Evolutionary conservation across 2,797 vertebrate genomes (phyloP).

Genomic region (Sebastes itinus): DNA sequence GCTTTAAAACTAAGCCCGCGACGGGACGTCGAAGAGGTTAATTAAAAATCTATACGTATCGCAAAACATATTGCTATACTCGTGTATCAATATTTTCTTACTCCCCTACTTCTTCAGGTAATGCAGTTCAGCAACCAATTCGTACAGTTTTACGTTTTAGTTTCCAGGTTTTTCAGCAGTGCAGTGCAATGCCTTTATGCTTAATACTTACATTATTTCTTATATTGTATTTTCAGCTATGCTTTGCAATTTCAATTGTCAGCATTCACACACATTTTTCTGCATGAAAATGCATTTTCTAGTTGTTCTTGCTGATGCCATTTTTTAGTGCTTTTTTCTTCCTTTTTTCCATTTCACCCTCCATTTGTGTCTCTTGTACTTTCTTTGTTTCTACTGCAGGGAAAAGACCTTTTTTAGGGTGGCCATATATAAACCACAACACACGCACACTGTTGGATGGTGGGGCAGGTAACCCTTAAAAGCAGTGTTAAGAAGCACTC

Average conservation of each 20-base stretch:
- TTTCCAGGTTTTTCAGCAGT: not conserved
- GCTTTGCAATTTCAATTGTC: not conserved
- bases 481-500: slow-evolving; percentile 56
- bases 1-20: no score
- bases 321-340: not conserved
- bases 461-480: slow-evolving; percentile 36
- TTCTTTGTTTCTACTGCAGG: slow-evolving; percentile 17
- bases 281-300: not conserved
- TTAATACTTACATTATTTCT: no score
- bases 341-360: not conserved
- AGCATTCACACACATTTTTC: not conserved
- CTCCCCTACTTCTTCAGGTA: not conserved
- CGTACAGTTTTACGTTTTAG: not conserved
- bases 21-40: no score
- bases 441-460: not conserved
- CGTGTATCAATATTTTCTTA: no score
- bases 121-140: not conserved
- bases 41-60: no score
- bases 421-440: slow-evolving; percentile 8
- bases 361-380: slow-evolving; percentile 9
- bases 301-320: slow-evolving; percentile 21
- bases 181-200: not conserved
- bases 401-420: slow-evolving; percentile 9
- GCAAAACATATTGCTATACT: no score
- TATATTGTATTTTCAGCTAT: not conserved